phyloP scores from a whole-genome alignment of 2,888 invertebrate genomes.

The Monopis laevigella region DNA sequence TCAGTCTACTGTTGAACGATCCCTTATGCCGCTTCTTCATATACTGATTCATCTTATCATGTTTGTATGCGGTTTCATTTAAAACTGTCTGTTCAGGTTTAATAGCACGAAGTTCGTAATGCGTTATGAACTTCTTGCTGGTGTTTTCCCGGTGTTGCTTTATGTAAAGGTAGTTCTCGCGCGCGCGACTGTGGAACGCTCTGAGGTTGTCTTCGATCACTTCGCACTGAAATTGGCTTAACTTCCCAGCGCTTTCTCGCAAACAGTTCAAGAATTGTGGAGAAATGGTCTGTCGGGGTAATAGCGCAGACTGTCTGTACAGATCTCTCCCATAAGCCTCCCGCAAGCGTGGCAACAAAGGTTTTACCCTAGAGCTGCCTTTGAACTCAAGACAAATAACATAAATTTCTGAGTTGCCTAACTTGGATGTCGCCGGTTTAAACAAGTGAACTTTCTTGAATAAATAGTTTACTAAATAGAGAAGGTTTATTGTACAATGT shows the following conservation, averaged over 20 bases:
- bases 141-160: conserved; percentile 58
- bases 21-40: conserved; percentile 54
- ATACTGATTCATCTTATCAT: not conserved
- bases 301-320: conserved; percentile 56
- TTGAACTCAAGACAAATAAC: conserved; percentile 75
- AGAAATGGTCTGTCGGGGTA: conserved; percentile 69
- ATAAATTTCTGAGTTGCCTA: conserved; percentile 95
- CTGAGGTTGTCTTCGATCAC: conserved; percentile 74
- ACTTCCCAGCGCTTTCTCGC: conserved; percentile 70
- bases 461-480: conserved; percentile 80
- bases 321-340: conserved; percentile 49
- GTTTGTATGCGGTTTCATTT: no score
- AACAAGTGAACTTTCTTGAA: conserved; percentile 80
- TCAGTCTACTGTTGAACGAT: conserved; percentile 67
- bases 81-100: conserved; percentile 25
- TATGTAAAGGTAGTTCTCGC: conserved; percentile 22
- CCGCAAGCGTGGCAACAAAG: conserved; percentile 50
- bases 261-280: conserved; percentile 72
- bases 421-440: conserved; percentile 93
- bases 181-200: conserved; percentile 42
- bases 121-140: conserved; percentile 66
- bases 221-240: conserved; percentile 72
- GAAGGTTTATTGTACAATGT: conserved; percentile 77
- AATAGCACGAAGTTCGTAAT: conserved; percentile 66
- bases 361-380: conserved; percentile 44